Percentiles rank a stretch among this genome's conserved stretches.
Evolutionary conservation across 2,797 vertebrate species (phyloP).

Genomic region (Percopsis omiscomaycus): DNA sequence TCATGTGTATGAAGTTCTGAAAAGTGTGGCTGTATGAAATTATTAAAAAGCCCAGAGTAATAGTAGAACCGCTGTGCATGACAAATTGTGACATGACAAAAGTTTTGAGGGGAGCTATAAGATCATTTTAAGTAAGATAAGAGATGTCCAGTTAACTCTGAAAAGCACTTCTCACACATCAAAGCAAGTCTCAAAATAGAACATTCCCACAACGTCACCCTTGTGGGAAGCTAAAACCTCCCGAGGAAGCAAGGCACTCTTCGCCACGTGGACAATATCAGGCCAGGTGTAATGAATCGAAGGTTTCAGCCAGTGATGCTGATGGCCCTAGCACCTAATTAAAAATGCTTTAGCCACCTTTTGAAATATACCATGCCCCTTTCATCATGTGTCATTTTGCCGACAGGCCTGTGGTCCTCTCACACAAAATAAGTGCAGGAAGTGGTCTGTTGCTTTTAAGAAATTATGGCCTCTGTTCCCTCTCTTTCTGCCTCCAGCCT

Average conservation of each 20-base stretch:
- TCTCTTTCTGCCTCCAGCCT: constrained; percentile 5
- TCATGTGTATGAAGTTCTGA: not conserved
- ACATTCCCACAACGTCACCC: constrained; percentile 20
- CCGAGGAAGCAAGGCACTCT: constrained; percentile 32
- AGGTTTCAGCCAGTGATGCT: constrained; percentile 37
- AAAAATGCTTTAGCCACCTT: constrained; percentile 41
- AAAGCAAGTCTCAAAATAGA: constrained; percentile 31
- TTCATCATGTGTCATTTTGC: constrained; percentile 31
- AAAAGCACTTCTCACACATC: constrained; percentile 27
- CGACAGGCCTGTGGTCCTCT: constrained; percentile 29
- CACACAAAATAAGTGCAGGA: constrained; percentile 12
- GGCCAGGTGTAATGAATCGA: constrained; percentile 50
- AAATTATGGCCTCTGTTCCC: constrained; percentile 49
- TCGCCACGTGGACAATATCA: constrained; percentile 48
- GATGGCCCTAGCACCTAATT: constrained; percentile 40
- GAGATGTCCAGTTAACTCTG: constrained; percentile 12
- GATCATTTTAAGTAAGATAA: constrained; percentile 7
- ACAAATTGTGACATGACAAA: too few relatives aligned
- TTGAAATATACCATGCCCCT: constrained; percentile 49
- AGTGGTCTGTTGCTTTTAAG: constrained; percentile 61
- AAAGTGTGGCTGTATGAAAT: not conserved
- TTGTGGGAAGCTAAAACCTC: constrained; percentile 35
- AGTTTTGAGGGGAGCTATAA: too few relatives aligned
- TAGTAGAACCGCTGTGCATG: too few relatives aligned
- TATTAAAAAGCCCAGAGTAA: not conserved